Evolutionary conservation across 2,888 invertebrate genomes (phyloP).

Genomic region (Cephus sareptanus): DNA sequence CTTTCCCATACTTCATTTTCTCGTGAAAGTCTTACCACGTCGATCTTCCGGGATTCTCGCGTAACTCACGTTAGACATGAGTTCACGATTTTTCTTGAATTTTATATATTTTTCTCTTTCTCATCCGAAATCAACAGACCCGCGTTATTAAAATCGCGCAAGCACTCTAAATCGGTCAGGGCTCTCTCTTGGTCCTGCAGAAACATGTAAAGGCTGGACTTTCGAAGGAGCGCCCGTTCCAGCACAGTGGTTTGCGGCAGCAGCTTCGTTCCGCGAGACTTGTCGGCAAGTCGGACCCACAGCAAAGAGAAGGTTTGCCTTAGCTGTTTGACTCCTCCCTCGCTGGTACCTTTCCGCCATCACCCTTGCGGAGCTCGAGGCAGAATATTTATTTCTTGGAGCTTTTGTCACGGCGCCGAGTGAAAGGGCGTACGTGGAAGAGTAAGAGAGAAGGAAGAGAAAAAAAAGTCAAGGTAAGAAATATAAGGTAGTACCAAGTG

Average conservation of each 20-base stretch:
- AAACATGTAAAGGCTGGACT: neutral
- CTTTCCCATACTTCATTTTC: neutral
- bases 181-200: neutral
- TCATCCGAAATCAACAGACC: neutral
- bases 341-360: slow-evolving; percentile 28
- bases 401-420: slow-evolving; percentile 6
- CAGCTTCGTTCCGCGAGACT: slow-evolving; percentile 16
- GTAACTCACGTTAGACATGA: neutral
- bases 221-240: neutral
- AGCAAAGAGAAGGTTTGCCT: slow-evolving; percentile 50
- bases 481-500: neutral
- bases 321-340: slow-evolving; percentile 55
- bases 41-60: neutral
- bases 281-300: slow-evolving; percentile 23
- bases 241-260: slow-evolving; percentile 13
- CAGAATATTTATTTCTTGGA: neutral
- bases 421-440: slow-evolving; percentile 4
- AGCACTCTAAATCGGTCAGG: neutral
- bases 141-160: neutral
- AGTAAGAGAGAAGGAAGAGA: neutral
- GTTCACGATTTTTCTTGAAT: neutral
- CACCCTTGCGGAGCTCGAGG: neutral
- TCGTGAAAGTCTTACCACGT: neutral
- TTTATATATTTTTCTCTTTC: neutral
- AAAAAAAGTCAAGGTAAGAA: slow-evolving; percentile 16